Conservation (phyloP, 2,888 invertebrate species). For the Schrankia costaestrigalis region DNA sequence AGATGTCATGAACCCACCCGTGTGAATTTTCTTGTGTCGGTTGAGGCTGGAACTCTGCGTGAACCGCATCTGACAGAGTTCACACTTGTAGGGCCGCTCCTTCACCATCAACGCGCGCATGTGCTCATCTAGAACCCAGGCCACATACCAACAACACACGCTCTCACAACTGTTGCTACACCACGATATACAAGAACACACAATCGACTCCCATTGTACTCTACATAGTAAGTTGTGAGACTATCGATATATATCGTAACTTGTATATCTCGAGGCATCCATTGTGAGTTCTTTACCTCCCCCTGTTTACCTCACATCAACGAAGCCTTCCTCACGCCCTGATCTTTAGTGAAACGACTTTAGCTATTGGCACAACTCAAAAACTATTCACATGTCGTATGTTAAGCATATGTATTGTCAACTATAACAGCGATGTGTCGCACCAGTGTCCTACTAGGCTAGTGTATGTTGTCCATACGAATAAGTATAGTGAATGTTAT, state of each 20-base stretch:
- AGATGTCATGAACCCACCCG: conserved; percentile 72
- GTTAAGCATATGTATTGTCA: conserved; percentile 59
- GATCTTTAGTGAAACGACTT: conserved; percentile 51
- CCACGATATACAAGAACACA: conserved; percentile 46
- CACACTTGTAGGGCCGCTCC: conserved; percentile 84
- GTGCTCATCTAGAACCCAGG: conserved; percentile 79
- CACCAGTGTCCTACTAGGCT: conserved; percentile 58
- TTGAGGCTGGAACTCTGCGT: conserved; percentile 87
- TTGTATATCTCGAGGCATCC: conserved; percentile 27
- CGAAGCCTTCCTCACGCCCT: conserved; percentile 74
- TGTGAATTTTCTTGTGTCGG: conserved; percentile 86
- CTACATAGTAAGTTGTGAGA: not conserved
- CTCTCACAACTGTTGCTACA: conserved; percentile 34
- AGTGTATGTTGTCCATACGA: conserved; percentile 33
- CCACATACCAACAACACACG: conserved; percentile 61
- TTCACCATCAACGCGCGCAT: conserved; percentile 78
- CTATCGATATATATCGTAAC: conserved; percentile 1
- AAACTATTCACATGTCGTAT: conserved; percentile 75
- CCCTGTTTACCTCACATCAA: conserved; percentile 74
- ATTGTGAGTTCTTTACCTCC: conserved; percentile 69
- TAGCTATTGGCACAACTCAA: conserved; percentile 69
- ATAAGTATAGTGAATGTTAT: conserved; percentile 34
- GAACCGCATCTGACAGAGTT: conserved; percentile 85
- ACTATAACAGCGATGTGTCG: conserved; percentile 54
- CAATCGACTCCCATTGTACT: conserved; percentile 37